A percentile compares a stretch with the other conserved stretches of the same genome.
phyloP scores from a whole-genome alignment of 2,797 vertebrate genomes.

The Gambusia yucatana region DNA sequence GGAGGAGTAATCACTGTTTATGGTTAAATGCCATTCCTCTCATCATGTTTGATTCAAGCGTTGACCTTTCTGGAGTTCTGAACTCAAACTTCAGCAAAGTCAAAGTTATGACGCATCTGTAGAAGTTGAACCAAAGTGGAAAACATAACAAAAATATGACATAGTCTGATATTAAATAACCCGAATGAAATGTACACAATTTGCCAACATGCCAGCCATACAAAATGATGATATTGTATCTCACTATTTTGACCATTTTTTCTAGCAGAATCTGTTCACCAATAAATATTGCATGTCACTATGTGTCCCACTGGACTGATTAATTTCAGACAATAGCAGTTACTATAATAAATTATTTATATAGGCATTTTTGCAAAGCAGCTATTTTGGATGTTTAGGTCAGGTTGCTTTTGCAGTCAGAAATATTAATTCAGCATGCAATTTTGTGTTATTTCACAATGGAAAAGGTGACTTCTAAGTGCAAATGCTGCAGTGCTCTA shows the following conservation, averaged over 20 bases:
- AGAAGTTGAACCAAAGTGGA: neutral
- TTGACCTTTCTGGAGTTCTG: slow-evolving; percentile 4
- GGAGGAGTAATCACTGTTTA: slow-evolving; percentile 60
- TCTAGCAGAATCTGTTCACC: neutral
- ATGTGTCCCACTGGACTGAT: neutral
- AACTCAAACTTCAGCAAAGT: neutral
- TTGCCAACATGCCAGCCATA: neutral
- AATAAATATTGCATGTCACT: neutral
- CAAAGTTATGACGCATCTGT: neutral
- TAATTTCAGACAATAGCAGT: neutral
- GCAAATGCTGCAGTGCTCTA: neutral
- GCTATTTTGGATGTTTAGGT: neutral
- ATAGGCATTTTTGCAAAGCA: neutral
- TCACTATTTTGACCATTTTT: neutral
- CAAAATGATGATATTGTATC: neutral
- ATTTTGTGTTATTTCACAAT: neutral
- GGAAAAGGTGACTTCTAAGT: neutral
- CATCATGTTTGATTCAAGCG: slow-evolving; percentile 31
- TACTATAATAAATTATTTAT: neutral
- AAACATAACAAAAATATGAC: neutral
- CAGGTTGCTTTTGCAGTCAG: neutral
- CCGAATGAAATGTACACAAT: neutral
- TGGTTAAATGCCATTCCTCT: slow-evolving; percentile 34
- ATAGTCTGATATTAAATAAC: neutral
- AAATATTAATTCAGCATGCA: neutral